phyloP scores from a whole-genome alignment of 2,113 vertebrate species.

The Dipodomys merriami region DNA sequence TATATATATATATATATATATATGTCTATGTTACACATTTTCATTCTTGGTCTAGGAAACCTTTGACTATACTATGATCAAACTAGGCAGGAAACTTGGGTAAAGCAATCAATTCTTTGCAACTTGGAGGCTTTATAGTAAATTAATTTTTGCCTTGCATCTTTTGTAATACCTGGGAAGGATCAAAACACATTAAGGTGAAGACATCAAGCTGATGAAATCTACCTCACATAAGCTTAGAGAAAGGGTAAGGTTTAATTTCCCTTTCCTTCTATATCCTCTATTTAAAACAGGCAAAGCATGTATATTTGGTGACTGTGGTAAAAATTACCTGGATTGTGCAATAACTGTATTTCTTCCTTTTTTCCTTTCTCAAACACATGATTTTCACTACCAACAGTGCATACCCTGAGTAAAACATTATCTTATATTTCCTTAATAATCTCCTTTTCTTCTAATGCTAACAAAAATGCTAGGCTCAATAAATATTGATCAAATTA shows the following conservation, averaged over 20 bases:
- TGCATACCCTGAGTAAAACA: neutral
- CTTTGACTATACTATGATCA: neutral
- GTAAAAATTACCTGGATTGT: neutral
- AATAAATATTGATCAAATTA: neutral
- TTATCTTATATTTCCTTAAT: neutral
- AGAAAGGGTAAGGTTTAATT: no score
- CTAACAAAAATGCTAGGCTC: neutral
- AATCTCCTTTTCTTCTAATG: neutral
- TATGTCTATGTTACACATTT: neutral
- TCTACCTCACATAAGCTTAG: neutral
- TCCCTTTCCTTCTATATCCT: no score
- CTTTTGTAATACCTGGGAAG: neutral
- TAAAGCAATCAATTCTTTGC: neutral
- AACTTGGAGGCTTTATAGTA: neutral
- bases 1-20: neutral
- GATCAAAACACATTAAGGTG: neutral
- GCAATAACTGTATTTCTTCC: neutral
- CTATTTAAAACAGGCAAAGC: no score
- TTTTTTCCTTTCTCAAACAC: neutral
- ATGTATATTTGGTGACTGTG: neutral
- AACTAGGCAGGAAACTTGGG: neutral
- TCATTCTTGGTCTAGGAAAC: neutral
- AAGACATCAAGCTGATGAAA: neutral
- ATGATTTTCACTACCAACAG: neutral
- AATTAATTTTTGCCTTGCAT: constrained; percentile 21